Evolutionary conservation across 1,140 invertebrate genomes (phyloP), one percentile per base, ranked within the genome.

Genomic region (Dinoponera quadriceps): DNA sequence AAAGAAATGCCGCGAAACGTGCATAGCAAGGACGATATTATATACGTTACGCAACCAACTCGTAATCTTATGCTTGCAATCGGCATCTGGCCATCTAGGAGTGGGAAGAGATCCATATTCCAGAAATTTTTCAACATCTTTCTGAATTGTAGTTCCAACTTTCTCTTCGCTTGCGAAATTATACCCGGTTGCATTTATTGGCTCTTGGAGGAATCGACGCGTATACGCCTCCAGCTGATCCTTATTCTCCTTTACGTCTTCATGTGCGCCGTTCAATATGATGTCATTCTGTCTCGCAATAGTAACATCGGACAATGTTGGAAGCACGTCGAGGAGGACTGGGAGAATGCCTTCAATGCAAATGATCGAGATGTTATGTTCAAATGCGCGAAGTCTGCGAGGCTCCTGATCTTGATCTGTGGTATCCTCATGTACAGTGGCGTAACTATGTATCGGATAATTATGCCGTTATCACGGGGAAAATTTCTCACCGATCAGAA

Each of bases 341-440:
- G 87, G 88, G 11, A 51, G 3, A 33, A n/a, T 3, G 60, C 82
- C 9, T 4, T 18, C 18, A 18, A 7, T 4, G 11, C 13, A 9
- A 22, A 74, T 0, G 55, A 73, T 0, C 44, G 84, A 22, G 18
- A 57, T 16, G 13, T 18, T 38, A 89, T 90, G 75, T 55, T 83
- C 5, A 71, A 33, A 18, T 84, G 84, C 54, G 44, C 66, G 14
- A 84, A 59, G 49, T 33, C 80, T 0, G 85, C 63, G 0, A 78
- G 59, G 60, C 83, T 59, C 14, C 25, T 90, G 4, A 57, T 84
- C 13, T 3, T 82, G 1, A 29, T 83, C 0, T 84, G 72, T 2
- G 71, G 55, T 5, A 13, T 55, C 3, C 73, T 87, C 1, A 86
- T 90, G 63, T 90, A 88, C 55, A 66, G 74, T 13, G 82, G 85